Conservation (phyloP, 2,113 vertebrate genomes). For the Eonycteris spelaea region DNA sequence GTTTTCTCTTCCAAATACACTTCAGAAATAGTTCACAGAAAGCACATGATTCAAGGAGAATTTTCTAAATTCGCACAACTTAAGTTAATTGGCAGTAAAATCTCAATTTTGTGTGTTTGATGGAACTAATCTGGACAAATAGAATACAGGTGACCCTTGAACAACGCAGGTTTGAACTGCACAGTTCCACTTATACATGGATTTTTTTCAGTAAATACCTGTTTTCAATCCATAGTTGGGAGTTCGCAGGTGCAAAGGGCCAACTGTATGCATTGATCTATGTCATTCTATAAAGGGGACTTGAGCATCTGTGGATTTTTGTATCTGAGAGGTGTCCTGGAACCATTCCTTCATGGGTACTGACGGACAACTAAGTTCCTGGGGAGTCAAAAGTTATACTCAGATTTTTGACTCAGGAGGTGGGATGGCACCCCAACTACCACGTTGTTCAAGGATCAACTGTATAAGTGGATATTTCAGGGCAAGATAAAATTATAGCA, state of each 20-base stretch:
- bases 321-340: too few relatives aligned
- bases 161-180: neutral
- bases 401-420: neutral
- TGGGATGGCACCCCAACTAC: neutral
- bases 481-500: neutral
- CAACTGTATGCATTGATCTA: neutral
- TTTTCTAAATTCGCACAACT: neutral
- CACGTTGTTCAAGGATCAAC: neutral
- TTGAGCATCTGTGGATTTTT: neutral
- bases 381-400: neutral
- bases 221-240: neutral
- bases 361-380: neutral
- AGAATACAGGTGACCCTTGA: neutral
- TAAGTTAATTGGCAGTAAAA: constrained; percentile 47
- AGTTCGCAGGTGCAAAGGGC: neutral
- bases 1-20: constrained; percentile 42
- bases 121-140: neutral
- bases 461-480: neutral
- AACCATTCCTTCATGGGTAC: too few relatives aligned
- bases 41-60: constrained; percentile 49
- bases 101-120: neutral
- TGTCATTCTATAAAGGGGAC: too few relatives aligned
- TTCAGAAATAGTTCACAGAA: constrained; percentile 31
- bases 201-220: neutral
- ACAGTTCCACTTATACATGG: too few relatives aligned